Percentiles rank a stretch among this genome's conserved stretches.
Conservation (phyloP, 2,113 vertebrate genomes). For the Halichoerus grypus region DNA sequence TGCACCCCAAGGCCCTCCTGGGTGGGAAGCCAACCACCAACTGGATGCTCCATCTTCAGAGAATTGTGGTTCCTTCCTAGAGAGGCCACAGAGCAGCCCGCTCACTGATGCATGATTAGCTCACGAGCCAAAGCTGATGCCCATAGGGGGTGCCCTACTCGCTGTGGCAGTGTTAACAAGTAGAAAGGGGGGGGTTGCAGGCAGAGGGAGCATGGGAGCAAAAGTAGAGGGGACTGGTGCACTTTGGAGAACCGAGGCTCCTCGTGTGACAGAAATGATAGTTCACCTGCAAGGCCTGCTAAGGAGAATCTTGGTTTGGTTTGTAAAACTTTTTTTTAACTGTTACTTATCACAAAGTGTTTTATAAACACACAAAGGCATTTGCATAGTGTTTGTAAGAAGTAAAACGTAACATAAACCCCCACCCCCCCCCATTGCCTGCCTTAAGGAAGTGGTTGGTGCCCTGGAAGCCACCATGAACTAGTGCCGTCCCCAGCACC, state of each 20-base stretch:
- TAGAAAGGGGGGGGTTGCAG: background rate
- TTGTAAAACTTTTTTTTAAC: background rate
- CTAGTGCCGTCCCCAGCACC: accelerated
- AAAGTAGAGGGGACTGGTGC: background rate
- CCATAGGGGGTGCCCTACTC: background rate
- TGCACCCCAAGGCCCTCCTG: background rate
- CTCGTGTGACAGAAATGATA: background rate
- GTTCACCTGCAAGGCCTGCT: background rate
- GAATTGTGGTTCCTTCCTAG: background rate
- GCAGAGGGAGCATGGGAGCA: background rate
- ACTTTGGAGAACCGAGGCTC: background rate
- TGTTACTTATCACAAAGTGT: background rate
- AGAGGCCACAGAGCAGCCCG: background rate
- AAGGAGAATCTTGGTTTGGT: background rate
- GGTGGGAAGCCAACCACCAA: background rate
- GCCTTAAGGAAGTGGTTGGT: accelerated
- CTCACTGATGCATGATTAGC: accelerated
- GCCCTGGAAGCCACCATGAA: accelerated
- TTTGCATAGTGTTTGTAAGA: background rate
- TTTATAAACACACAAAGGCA: background rate
- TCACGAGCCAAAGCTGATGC: background rate
- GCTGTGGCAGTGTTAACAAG: accelerated
- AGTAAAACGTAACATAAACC: background rate
- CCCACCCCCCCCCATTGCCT: background rate
- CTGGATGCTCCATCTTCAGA: accelerated